These are phyloP conservation scores for Sesamia inferens DNA, from an alignment of 2,888 invertebrate species.

Conservation along the genomic window DNA sequence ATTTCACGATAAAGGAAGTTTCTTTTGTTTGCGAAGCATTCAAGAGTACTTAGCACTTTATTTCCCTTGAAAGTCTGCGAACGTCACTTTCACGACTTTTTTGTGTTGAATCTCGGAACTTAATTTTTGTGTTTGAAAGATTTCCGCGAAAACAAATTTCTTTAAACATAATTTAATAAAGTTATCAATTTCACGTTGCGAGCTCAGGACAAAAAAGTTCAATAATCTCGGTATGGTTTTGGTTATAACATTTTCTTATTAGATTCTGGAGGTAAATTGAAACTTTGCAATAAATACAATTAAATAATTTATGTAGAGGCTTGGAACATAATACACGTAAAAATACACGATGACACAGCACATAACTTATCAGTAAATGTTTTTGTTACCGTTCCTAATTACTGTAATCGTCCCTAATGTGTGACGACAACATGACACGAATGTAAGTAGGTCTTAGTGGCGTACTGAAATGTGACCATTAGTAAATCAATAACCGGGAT, in stretches of 20 bases:
- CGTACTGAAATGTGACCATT: slow-evolving; percentile 21
- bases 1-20: slow-evolving; percentile 30
- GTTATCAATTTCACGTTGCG: background rate
- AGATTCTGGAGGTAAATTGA: background rate
- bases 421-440: slow-evolving; percentile 11
- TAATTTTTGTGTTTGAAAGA: slow-evolving; percentile 7
- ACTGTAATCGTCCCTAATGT: slow-evolving; percentile 16
- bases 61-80: slow-evolving; percentile 35
- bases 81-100: slow-evolving; percentile 28
- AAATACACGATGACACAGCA: slow-evolving; percentile 1
- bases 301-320: background rate
- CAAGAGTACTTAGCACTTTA: slow-evolving; percentile 16
- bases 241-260: too few species aligned
- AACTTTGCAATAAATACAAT: background rate
- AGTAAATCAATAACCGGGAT: slow-evolving; percentile 31
- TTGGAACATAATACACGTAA: background rate
- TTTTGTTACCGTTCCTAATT: slow-evolving; percentile 12
- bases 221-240: background rate
- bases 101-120: slow-evolving; percentile 34
- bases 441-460: background rate
- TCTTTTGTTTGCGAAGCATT: slow-evolving; percentile 38
- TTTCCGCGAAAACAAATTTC: background rate
- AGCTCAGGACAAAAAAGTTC: background rate
- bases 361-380: slow-evolving; percentile 17
- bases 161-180: background rate